Conservation (phyloP, 2,888 invertebrate genomes). For the Perizoma affinitatum region DNA sequence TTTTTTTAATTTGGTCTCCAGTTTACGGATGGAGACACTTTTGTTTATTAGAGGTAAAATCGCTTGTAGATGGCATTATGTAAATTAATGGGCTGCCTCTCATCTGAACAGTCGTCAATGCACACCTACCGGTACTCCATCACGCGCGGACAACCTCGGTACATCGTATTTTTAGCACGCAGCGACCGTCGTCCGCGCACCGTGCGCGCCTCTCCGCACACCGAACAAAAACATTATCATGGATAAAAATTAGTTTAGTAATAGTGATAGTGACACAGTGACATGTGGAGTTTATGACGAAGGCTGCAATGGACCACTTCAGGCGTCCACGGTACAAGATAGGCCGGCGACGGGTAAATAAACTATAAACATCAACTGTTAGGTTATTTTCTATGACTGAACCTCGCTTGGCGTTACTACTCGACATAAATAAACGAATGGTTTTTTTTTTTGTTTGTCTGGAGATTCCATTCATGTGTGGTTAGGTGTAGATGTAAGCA, state of each 20-base stretch:
- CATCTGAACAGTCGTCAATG: conserved; percentile 35
- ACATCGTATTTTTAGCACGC: conserved; percentile 72
- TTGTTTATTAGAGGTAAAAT: no score
- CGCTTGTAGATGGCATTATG: not conserved
- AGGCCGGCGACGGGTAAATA: conserved; percentile 62
- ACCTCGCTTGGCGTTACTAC: conserved; percentile 3
- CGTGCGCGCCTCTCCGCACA: conserved; percentile 42
- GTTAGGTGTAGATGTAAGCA: conserved; percentile 1
- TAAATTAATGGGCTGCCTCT: conserved; percentile 22
- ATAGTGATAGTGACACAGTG: conserved; percentile 56
- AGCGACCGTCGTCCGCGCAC: conserved; percentile 59
- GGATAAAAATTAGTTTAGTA: conserved; percentile 36
- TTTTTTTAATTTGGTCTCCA: no score
- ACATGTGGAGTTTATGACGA: conserved; percentile 77
- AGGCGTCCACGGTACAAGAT: conserved; percentile 64
- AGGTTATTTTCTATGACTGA: conserved; percentile 47
- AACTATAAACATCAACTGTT: conserved; percentile 30
- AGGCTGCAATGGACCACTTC: conserved; percentile 72
- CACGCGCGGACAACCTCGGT: conserved; percentile 40
- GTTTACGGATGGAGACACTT: no score
- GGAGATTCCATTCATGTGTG: conserved; percentile 28
- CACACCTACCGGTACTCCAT: conserved; percentile 32
- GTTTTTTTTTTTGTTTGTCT: conserved; percentile 17
- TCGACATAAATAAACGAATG: conserved; percentile 20
- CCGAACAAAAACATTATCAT: conserved; percentile 36